Evolutionary conservation across 2,888 invertebrate species (phyloP).

Genomic region (Muscina levida): DNA sequence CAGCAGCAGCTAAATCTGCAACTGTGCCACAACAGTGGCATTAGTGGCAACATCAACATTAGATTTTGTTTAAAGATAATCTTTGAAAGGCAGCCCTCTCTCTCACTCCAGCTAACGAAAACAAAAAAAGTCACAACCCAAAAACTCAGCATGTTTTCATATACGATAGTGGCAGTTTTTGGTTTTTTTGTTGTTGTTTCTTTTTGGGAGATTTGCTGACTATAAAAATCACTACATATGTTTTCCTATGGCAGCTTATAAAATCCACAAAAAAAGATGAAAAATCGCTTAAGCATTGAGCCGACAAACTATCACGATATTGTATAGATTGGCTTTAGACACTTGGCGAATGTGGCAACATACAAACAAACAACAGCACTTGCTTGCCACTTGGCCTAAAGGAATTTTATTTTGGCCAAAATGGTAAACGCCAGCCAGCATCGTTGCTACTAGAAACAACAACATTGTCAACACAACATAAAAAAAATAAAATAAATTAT

Average conservation of each 20-base stretch:
- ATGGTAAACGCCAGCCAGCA: background rate
- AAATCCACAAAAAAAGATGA: background rate
- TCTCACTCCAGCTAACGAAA: no score
- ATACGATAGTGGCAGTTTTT: no score
- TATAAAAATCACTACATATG: background rate
- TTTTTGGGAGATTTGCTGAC: background rate
- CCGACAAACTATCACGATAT: background rate
- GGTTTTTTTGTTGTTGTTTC: background rate
- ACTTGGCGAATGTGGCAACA: background rate
- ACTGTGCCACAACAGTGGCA: background rate
- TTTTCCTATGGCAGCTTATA: background rate
- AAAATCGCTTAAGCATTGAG: background rate
- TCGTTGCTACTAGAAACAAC: no score
- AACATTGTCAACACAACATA: constrained; percentile 7
- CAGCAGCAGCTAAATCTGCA: background rate
- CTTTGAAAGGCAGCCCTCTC: background rate
- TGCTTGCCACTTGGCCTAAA: background rate
- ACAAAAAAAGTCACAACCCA: background rate
- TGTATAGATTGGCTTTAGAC: background rate
- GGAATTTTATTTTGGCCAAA: background rate
- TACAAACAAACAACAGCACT: background rate
- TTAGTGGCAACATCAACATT: background rate
- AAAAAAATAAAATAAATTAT: constrained; percentile 2
- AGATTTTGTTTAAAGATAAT: constrained; percentile 16
- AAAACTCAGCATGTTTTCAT: constrained; percentile 5